These are phyloP conservation scores for Corydoras sp. DNA, from an alignment of 2,113 vertebrate genomes.

Conservation along the genomic window DNA sequence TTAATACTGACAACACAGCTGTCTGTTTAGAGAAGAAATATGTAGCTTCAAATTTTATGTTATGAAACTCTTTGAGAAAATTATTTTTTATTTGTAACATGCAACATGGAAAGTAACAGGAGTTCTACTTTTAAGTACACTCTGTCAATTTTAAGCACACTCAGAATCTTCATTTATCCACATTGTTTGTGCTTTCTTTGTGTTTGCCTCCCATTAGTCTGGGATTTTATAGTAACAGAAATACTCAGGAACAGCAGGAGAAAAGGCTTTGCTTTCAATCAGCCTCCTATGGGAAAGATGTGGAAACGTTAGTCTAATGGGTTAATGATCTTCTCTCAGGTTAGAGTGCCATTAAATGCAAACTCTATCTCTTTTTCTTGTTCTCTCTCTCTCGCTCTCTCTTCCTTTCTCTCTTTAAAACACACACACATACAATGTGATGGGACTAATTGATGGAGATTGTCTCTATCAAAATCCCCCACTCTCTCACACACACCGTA, in stretches of 20 bases:
- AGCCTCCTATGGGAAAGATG: conserved; percentile 31
- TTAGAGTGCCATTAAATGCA: conserved; percentile 47
- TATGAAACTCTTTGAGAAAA: too few relatives aligned
- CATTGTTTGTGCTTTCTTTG: too few relatives aligned
- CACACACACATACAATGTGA: conserved; percentile 10
- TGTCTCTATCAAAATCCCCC: conserved; percentile 37
- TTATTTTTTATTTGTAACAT: too few relatives aligned
- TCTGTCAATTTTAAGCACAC: too few relatives aligned
- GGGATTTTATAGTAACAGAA: conserved; percentile 29
- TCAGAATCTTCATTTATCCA: too few relatives aligned
- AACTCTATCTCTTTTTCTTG: conserved; percentile 37
- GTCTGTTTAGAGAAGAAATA: too few relatives aligned
- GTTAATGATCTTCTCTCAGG: conserved; percentile 47
- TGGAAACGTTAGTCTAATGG: conserved; percentile 45
- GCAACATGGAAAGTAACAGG: too few relatives aligned
- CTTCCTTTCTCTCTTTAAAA: conserved; percentile 4
- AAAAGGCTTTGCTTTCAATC: conserved; percentile 19
- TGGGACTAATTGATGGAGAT: conserved; percentile 42
- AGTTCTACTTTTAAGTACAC: too few relatives aligned
- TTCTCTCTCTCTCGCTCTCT: conserved; percentile 1
- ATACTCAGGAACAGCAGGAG: conserved; percentile 12
- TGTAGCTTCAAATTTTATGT: too few relatives aligned
- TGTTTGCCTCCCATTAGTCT: conserved; percentile 21
- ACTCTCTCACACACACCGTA: conserved; percentile 32
- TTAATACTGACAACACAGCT: too few relatives aligned